Conservation (phyloP, 2,113 vertebrate genomes). For the Macaca fascicularis region DNA sequence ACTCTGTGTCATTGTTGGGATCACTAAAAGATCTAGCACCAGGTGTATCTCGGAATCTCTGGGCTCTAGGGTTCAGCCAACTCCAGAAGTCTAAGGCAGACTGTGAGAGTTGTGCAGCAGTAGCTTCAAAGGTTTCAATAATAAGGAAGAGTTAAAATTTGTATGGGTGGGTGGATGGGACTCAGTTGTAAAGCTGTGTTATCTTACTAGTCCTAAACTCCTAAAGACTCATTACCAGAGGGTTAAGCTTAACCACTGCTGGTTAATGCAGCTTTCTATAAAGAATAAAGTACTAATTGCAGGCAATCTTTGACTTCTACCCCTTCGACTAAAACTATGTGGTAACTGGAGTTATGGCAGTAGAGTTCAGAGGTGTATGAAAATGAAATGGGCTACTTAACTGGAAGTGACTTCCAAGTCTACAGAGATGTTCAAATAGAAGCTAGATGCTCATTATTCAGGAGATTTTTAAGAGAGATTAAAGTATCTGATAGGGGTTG, state of each 20-base stretch:
- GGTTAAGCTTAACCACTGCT: conserved; percentile 49
- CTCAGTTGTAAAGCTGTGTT: conserved; percentile 40
- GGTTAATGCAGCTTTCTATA: conserved; percentile 61
- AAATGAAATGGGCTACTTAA: conserved; percentile 54
- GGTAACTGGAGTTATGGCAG: conserved; percentile 15
- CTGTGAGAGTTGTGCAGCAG: not conserved
- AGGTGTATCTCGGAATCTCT: not conserved
- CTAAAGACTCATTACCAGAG: conserved; percentile 56
- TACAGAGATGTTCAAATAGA: not conserved
- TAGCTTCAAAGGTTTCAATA: conserved; percentile 49
- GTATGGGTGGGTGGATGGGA: conserved; percentile 1
- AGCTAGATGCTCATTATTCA: conserved; percentile 9
- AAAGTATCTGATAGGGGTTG: not conserved
- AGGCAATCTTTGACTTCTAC: conserved; percentile 42
- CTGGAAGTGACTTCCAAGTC: conserved; percentile 3
- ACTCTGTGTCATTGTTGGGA: not conserved
- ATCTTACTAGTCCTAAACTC: conserved; percentile 49
- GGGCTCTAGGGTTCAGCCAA: not conserved
- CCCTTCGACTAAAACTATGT: conserved; percentile 18
- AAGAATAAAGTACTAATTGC: conserved; percentile 52
- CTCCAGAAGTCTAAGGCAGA: conserved; percentile 1
- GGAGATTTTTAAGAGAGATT: not conserved
- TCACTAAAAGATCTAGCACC: not conserved
- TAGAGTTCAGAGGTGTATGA: conserved; percentile 15
- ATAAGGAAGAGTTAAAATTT: conserved; percentile 18